phyloP scores from a whole-genome alignment of 2,797 vertebrate genomes.

The Nasua narica region DNA sequence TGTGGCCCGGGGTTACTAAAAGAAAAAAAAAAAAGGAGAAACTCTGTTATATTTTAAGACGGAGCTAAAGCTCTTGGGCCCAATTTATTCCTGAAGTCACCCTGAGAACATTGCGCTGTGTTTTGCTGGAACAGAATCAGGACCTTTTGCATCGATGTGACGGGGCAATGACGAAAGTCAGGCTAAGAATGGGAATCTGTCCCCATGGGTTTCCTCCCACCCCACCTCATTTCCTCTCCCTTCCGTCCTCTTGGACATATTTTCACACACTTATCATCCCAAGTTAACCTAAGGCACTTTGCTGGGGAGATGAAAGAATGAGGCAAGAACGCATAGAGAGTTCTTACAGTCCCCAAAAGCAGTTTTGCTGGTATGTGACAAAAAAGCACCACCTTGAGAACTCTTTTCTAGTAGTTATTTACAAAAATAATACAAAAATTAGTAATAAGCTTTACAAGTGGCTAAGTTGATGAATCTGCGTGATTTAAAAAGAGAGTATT shows the following conservation, averaged over 20 bases:
- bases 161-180: slow-evolving; percentile 35
- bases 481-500: slow-evolving; percentile 28
- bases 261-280: slow-evolving; percentile 50
- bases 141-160: slow-evolving; percentile 66
- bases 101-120: slow-evolving; percentile 60
- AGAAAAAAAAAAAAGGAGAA: slow-evolving; percentile 1
- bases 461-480: slow-evolving; percentile 44
- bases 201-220: slow-evolving; percentile 35
- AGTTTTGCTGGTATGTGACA: slow-evolving; percentile 25
- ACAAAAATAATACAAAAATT: slow-evolving; percentile 59
- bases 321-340: not conserved
- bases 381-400: slow-evolving; percentile 28
- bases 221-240: slow-evolving; percentile 64
- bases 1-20: slow-evolving; percentile 50
- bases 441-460: slow-evolving; percentile 48
- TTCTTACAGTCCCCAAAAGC: not conserved
- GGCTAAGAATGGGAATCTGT: slow-evolving; percentile 47
- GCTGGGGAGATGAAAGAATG: slow-evolving; percentile 44
- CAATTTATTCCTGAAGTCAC: slow-evolving; percentile 60
- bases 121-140: slow-evolving; percentile 66
- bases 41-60: slow-evolving; percentile 62
- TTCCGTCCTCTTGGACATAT: not conserved
- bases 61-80: slow-evolving; percentile 61
- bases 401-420: slow-evolving; percentile 28
- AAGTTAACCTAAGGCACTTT: slow-evolving; percentile 71